phyloP scores from a whole-genome alignment of 2,888 invertebrate species.

The Branchellion lobata region DNA sequence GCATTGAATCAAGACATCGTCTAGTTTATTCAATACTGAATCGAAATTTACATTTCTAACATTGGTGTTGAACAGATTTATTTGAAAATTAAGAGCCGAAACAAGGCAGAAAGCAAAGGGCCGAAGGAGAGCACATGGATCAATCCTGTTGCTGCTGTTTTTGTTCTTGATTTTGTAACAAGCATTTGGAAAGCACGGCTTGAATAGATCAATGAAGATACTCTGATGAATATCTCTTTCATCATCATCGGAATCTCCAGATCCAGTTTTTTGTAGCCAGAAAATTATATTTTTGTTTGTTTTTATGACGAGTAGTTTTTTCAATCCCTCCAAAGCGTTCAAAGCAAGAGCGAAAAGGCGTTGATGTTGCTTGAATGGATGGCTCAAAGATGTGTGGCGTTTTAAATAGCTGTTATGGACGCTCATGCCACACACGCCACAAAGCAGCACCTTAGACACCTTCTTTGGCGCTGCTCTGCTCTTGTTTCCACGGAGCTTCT shows the following conservation, averaged over 20 bases:
- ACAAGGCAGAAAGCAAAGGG: background rate
- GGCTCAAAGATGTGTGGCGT: background rate
- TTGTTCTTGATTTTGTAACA: background rate
- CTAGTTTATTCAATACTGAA: constrained; percentile 11
- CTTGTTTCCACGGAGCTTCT: no score
- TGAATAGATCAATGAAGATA: background rate
- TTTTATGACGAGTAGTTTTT: background rate
- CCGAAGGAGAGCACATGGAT: background rate
- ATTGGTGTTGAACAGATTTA: background rate
- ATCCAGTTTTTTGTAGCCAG: background rate
- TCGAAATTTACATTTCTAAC: background rate
- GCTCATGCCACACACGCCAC: background rate
- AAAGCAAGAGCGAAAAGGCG: background rate
- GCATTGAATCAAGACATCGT: background rate
- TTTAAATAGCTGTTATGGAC: background rate
- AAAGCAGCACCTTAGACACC: background rate
- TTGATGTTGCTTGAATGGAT: background rate
- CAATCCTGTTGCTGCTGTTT: no score
- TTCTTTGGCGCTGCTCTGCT: background rate
- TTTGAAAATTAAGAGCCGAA: background rate
- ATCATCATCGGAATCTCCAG: background rate
- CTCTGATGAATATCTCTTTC: background rate
- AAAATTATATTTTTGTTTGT: background rate
- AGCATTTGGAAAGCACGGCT: background rate
- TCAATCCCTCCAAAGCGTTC: background rate